These are phyloP conservation scores for Psylliodes chrysocephalus DNA, from an alignment of 2,888 invertebrate species.

Conservation along the genomic window DNA sequence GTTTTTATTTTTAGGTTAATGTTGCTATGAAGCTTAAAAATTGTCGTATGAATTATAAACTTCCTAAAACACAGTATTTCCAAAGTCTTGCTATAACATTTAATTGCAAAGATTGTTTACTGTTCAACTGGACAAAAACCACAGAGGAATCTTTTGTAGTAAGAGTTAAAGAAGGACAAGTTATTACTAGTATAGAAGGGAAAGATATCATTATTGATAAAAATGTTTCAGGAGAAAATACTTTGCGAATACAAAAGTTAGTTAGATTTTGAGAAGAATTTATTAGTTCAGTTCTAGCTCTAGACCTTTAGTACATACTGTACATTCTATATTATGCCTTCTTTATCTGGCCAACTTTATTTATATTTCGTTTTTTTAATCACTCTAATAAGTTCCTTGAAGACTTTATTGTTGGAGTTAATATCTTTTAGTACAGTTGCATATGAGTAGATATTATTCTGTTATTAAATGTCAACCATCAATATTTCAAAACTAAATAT, in stretches of 20 bases:
- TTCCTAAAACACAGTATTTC: slow-evolving; percentile 48
- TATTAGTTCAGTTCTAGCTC: too few species aligned
- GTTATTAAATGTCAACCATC: too few species aligned
- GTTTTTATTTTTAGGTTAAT: slow-evolving; percentile 47
- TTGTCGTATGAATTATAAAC: slow-evolving; percentile 50
- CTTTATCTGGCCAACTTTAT: too few species aligned
- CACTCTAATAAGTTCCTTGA: too few species aligned
- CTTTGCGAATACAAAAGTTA: slow-evolving; percentile 52
- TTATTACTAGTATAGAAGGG: slow-evolving; percentile 47
- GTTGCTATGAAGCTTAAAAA: slow-evolving; percentile 50
- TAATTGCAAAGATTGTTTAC: slow-evolving; percentile 51
- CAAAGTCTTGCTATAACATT: slow-evolving; percentile 51
- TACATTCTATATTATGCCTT: too few species aligned
- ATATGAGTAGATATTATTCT: too few species aligned
- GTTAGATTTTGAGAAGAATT: too few species aligned
- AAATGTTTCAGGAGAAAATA: slow-evolving; percentile 32
- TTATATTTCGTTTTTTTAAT: too few species aligned
- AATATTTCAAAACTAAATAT: neutral
- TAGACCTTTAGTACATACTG: too few species aligned
- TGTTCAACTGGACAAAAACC: slow-evolving; percentile 48
- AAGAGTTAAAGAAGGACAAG: slow-evolving; percentile 46
- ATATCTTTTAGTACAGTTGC: too few species aligned
- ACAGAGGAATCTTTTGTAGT: slow-evolving; percentile 47
- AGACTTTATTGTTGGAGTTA: too few species aligned
- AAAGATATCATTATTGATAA: slow-evolving; percentile 32